phyloP scores from a whole-genome alignment of 2,888 invertebrate genomes.

The Drosophila limbata region DNA sequence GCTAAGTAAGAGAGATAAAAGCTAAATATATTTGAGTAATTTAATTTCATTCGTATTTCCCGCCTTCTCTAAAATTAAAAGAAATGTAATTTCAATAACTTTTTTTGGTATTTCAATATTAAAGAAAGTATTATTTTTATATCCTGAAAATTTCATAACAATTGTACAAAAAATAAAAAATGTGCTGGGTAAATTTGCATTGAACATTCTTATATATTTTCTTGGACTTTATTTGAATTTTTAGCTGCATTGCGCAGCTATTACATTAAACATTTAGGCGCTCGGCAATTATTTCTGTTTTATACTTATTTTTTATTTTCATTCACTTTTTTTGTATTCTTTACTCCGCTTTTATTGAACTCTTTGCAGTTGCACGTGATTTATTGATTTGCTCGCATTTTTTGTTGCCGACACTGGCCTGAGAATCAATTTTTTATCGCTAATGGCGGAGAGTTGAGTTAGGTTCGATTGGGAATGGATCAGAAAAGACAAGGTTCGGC shows the following conservation, averaged over 20 bases:
- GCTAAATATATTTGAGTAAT: no score
- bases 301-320: conserved; percentile 11
- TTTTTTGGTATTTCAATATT: not conserved
- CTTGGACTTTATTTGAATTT: not conserved
- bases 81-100: not conserved
- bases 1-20: not conserved
- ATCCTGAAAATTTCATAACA: not conserved
- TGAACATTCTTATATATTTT: not conserved
- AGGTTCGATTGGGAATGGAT: conserved; percentile 52
- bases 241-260: conserved; percentile 58
- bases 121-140: not conserved
- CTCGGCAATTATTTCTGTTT: conserved; percentile 27
- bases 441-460: conserved; percentile 71
- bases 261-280: conserved; percentile 59
- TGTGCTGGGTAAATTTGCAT: not conserved
- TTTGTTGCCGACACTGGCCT: conserved; percentile 28
- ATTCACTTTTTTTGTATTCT: not conserved
- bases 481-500: conserved; percentile 20
- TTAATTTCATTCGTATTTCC: not conserved
- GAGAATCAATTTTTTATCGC: conserved; percentile 68
- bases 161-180: not conserved
- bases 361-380: conserved; percentile 67
- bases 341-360: conserved; percentile 48
- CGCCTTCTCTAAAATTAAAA: not conserved
- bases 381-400: conserved; percentile 70